Base-by-base conservation (phyloP, 2,113 vertebrate genomes). In the Odontophorus gujanensis region DNA sequence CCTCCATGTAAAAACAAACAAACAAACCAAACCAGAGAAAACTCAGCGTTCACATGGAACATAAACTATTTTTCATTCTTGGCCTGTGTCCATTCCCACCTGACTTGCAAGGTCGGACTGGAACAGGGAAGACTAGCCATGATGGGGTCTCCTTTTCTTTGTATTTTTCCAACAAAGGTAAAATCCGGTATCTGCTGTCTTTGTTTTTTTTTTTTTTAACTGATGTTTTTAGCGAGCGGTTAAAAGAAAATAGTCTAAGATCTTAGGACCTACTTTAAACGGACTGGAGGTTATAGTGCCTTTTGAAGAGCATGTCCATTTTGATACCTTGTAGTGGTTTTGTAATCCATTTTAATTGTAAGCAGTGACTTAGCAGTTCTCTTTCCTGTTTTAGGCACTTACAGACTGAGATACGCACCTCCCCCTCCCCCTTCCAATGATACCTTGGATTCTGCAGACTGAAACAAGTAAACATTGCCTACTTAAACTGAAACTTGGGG, bases 391-490 rank as follows among this genome's bases (percentile, higher is more conserved):
- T 97, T 98, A 98, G 99, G 98, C 98, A 98, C 98, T 97, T 99
- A 99, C 98, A 98, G 98, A 97, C 97, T 99, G 96, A 99, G 99
- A 97, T 99, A 98, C 96, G 98, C 98, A 93, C 98, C 98, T 97
- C 97, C 98, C 97, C 98, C 98, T 97, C 97, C 98, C 97, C 98
- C 98, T 98, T 95, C 98, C 97, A 98, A 96, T 97, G 98, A 99
- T 96, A 96, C 98, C 96, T 98, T 98, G 96, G 99, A 99, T 97
- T 98, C 98, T 96, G 98, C 98, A 87, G 98, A 99, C 97, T 99
- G 98, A 99, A 97, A 96, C 97, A 92, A 96, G 97, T 97, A 98
- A 97, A 97, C 97, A 97, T 97, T 97, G 97, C 97, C 98, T 97
- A 83, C 98, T 96, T 96, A 96, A 96, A 91, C 91, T 97, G 97